Evolutionary conservation across 2,888 invertebrate genomes (phyloP).

Genomic region (Deilephila elpenor): DNA sequence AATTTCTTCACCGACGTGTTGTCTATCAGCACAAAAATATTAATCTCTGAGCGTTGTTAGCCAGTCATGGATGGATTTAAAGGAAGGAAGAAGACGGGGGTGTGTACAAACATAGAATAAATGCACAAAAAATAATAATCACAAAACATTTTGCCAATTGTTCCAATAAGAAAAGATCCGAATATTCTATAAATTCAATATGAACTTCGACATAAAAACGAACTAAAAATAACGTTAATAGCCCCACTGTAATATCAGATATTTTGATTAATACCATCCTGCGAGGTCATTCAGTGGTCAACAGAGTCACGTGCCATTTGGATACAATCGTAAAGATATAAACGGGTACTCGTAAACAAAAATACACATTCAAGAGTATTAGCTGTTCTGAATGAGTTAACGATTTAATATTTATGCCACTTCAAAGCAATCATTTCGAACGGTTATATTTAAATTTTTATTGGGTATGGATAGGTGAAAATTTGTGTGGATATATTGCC

Average conservation of each 20-base stretch:
- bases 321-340: slow-evolving; percentile 24
- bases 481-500: too few species aligned
- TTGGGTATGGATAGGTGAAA: not conserved
- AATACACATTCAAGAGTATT: slow-evolving; percentile 12
- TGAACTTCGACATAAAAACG: not conserved
- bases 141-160: too few species aligned
- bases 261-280: not conserved
- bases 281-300: slow-evolving; percentile 13
- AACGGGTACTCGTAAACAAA: slow-evolving; percentile 18
- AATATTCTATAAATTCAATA: not conserved
- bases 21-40: too few species aligned
- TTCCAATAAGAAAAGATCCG: too few species aligned
- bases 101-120: too few species aligned
- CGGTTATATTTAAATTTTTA: not conserved
- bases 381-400: not conserved
- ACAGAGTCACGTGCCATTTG: slow-evolving; percentile 17
- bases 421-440: slow-evolving; percentile 13
- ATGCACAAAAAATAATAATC: too few species aligned
- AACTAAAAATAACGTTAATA: not conserved
- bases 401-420: slow-evolving; percentile 17
- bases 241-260: not conserved
- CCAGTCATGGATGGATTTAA: too few species aligned
- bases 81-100: too few species aligned
- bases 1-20: too few species aligned
- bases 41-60: too few species aligned